These are phyloP conservation scores for Miichthys miiuy DNA, from an alignment of 2,797 vertebrate genomes.

Conservation along the genomic window DNA sequence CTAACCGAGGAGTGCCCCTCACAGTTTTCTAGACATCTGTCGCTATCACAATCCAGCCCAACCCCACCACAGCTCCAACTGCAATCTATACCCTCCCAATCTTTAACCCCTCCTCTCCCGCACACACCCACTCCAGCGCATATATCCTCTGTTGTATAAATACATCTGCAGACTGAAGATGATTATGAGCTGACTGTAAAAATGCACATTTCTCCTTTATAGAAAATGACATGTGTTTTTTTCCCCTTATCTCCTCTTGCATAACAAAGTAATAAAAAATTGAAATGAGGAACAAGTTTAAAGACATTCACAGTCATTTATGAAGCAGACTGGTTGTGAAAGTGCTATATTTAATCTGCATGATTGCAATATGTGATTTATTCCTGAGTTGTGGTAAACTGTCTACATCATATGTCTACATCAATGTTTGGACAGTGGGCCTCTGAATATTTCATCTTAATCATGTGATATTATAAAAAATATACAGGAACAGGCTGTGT, in stretches of 20 bases:
- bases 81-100: conserved; percentile 77
- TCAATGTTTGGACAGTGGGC: conserved; percentile 4
- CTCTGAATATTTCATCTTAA: conserved; percentile 11
- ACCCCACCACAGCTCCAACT: conserved; percentile 69
- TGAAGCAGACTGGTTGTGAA: not conserved
- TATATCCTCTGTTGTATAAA: conserved; percentile 40
- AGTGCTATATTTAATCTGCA: conserved; percentile 2
- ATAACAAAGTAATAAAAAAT: too few relatives aligned
- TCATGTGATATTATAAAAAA: conserved; percentile 12
- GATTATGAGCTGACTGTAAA: conserved; percentile 8
- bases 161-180: conserved; percentile 2
- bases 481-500: conserved; percentile 7
- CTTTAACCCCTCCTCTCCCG: conserved; percentile 74
- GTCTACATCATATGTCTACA: not conserved
- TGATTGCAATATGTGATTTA: not conserved
- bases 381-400: conserved; percentile 18
- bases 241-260: not conserved
- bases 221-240: conserved; percentile 6
- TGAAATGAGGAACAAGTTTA: not conserved
- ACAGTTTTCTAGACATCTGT: conserved; percentile 85
- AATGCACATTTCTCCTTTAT: not conserved
- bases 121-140: conserved; percentile 55
- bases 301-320: not conserved
- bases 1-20: conserved; percentile 75
- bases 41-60: conserved; percentile 83